Percentiles rank a stretch among this genome's conserved stretches.
Conservation (phyloP, 2,113 vertebrate species). For the Labeo catla region DNA sequence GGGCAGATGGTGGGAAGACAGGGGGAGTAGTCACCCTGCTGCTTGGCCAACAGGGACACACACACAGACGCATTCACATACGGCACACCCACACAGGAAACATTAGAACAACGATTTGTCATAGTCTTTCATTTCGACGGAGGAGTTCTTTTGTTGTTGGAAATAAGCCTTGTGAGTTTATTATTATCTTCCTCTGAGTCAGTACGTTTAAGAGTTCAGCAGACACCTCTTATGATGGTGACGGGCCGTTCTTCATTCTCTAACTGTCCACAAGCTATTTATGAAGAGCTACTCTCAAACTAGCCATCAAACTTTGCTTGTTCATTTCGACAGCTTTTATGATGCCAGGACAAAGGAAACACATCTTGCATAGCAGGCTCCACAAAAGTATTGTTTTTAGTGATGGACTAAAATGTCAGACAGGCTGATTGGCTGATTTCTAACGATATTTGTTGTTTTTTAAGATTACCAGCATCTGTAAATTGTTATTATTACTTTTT, state of each 20-base stretch:
- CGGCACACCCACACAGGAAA: slow-evolving; percentile 42
- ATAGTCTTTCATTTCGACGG: slow-evolving; percentile 53
- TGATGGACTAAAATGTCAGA: neutral
- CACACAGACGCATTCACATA: slow-evolving; percentile 45
- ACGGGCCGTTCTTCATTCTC: slow-evolving; percentile 28
- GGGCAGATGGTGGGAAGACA: slow-evolving; percentile 62
- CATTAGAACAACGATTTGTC: slow-evolving; percentile 49
- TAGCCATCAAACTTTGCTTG: slow-evolving; percentile 46
- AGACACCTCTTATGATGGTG: slow-evolving; percentile 30
- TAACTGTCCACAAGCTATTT: slow-evolving; percentile 42
- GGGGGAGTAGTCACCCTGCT: slow-evolving; percentile 58
- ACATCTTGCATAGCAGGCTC: slow-evolving; percentile 7
- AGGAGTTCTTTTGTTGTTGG: slow-evolving; percentile 36
- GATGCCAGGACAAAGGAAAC: slow-evolving; percentile 30
- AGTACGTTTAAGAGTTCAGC: slow-evolving; percentile 24
- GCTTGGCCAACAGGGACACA: slow-evolving; percentile 59
- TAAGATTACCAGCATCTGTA: neutral
- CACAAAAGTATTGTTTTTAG: neutral
- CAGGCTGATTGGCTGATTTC: neutral
- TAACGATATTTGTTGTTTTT: neutral
- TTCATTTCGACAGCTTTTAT: slow-evolving; percentile 42
- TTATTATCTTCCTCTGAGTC: slow-evolving; percentile 40
- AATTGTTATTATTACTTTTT: too few relatives aligned
- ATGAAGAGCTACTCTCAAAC: slow-evolving; percentile 44
- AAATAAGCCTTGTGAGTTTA: slow-evolving; percentile 37